A percentile compares a stretch with the other conserved stretches of the same genome.
Conservation (phyloP, 1,140 invertebrate genomes). For the Dendroctonus valens region DNA sequence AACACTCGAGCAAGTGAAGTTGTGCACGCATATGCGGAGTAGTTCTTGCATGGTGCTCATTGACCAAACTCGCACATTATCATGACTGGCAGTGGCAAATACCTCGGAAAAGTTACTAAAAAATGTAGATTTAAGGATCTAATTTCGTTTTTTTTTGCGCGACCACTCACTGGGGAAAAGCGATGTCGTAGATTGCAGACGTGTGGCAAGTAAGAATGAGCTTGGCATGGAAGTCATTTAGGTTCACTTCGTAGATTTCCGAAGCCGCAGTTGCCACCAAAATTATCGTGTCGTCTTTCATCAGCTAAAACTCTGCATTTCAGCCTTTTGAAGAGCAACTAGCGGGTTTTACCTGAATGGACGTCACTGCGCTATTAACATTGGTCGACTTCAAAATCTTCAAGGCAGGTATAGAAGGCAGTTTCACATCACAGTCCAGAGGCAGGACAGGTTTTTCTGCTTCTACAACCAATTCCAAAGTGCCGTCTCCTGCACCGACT, state of each 20-base stretch:
- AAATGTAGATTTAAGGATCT: slow-evolving; percentile 9
- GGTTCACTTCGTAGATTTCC: slow-evolving; percentile 79
- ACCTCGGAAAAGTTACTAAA: slow-evolving; percentile 72
- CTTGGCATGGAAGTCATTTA: slow-evolving; percentile 66
- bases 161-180: slow-evolving; percentile 81
- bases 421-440: slow-evolving; percentile 39
- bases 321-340: neutral
- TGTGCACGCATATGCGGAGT: slow-evolving; percentile 77
- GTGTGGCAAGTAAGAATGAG: slow-evolving; percentile 81
- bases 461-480: slow-evolving; percentile 68
- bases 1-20: slow-evolving; percentile 79
- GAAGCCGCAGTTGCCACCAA: slow-evolving; percentile 73
- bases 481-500: slow-evolving; percentile 81
- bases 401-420: slow-evolving; percentile 47
- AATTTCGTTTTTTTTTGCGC: too few relatives aligned
- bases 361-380: slow-evolving; percentile 64
- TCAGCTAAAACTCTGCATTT: slow-evolving; percentile 46
- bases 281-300: slow-evolving; percentile 58
- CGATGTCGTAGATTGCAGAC: slow-evolving; percentile 73
- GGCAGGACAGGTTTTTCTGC: slow-evolving; percentile 23
- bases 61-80: slow-evolving; percentile 85
- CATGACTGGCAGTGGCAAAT: slow-evolving; percentile 80
- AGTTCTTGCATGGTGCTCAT: slow-evolving; percentile 72
- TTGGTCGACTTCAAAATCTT: slow-evolving; percentile 54
- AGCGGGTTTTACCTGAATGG: slow-evolving; percentile 56